phyloP scores from a whole-genome alignment of 2,113 vertebrate genomes.

The Tachycineta bicolor region DNA sequence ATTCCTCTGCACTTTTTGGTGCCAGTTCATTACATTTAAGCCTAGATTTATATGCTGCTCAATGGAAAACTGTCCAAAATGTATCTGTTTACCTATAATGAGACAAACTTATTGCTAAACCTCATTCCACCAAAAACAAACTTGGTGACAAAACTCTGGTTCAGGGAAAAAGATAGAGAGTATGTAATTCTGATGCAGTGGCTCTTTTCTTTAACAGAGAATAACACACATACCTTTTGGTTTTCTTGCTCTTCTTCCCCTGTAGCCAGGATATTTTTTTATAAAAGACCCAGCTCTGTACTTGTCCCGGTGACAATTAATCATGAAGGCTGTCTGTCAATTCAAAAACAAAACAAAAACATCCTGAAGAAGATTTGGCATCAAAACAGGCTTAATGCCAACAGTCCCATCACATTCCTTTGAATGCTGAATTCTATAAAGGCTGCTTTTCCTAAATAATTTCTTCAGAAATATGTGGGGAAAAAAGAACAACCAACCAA shows the following conservation, averaged over 20 bases:
- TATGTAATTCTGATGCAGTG: not conserved
- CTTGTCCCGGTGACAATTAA: not conserved
- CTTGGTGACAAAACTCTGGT: not conserved
- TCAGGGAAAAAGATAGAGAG: not conserved
- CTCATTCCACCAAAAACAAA: not conserved
- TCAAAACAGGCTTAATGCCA: not conserved
- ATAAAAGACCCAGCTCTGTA: not conserved
- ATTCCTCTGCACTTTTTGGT: conserved; percentile 6
- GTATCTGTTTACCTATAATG: conserved; percentile 12
- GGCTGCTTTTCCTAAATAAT: not conserved
- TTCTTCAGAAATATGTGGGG: not conserved
- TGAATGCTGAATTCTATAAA: not conserved
- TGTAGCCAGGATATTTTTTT: not conserved
- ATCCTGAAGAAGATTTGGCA: not conserved
- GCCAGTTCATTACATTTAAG: conserved; percentile 24
- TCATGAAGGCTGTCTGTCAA: not conserved
- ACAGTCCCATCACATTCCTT: not conserved
- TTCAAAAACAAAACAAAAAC: not conserved
- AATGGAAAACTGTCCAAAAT: conserved; percentile 9
- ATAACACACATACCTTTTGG: not conserved
- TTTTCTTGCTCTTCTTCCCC: not conserved
- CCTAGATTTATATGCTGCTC: not conserved
- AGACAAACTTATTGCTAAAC: not conserved
- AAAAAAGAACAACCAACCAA: fast-evolving
- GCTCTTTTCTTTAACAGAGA: not conserved